Base-by-base conservation (phyloP, 2,888 invertebrate genomes). In the Epistrophe eligans region DNA sequence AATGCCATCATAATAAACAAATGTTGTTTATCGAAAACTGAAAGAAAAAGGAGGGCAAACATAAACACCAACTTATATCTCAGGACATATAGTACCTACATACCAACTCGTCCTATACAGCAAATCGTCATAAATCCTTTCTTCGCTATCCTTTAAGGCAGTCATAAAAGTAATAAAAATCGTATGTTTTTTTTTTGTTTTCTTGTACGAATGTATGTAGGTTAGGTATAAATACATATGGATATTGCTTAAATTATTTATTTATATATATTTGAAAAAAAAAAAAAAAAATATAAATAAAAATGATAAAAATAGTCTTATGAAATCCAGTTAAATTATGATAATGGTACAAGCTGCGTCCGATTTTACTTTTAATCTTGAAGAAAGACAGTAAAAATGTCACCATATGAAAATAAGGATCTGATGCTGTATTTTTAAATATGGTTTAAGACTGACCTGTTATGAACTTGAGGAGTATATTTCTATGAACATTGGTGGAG, bases 161-260 rank as follows among this genome's bases (percentile, higher is more conserved):
- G 64, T 45, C 45, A 28, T 45, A 55, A 71, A 77, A 67, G 84
- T 72, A 72, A 84, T 84, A 84, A 84, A 84, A 76, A 66, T 70
- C 64, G 62, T 79, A 76, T 76, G 70, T 10, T 57, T 76, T 10
- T 57, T 76, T 58, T 71, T 19, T 60, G 24, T 45, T 50, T 52
- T 38, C n/a, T 58, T 13, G 24, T 52, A 52, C 24, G 13, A 13
- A 1, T 13, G 8, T 52, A 17, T 4, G 2, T 48, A 48, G 24
- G 24, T 3, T 24, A 9, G 0, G n/a, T 1, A 45, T 43, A 15
- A 15, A 40, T 38, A 38, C 35, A 38, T 24, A 24, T 17, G 9
- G 48, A 32, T 57, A 40, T 19, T 60, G 19, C 40, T 60, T 60
- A 40, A 60, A 60, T 60, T 40, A 40, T 60, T 60, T 60, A 60